Base-by-base conservation (phyloP, 2,113 vertebrate species). In the Anser brachyrhynchus region DNA sequence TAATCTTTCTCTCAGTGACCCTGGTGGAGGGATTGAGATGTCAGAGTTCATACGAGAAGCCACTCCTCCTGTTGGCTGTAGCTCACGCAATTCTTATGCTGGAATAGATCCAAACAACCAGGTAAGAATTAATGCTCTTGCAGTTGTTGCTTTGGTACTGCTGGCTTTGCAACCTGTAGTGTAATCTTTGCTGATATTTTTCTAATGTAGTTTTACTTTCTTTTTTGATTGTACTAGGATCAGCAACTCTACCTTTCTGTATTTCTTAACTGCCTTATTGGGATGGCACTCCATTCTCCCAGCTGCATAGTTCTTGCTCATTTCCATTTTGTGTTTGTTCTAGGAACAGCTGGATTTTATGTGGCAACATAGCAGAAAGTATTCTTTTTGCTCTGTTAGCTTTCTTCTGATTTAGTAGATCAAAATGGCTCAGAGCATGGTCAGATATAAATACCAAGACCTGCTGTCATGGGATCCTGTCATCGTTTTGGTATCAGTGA, bases 1-100 rank as follows among this genome's bases (percentile, higher is more conserved):
- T 39, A 17, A 14, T 92, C 46, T 95, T 91, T 95, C 57, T 72
- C 58, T 46, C 92, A 99, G 99, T 94, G 99, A 99, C 87, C 99
- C 99, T 90, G 99, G 99, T 91, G 99, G 99, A 98, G 99, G 99
- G 90, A 99, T 99, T 58, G 99, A 99, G 97, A 99, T 99, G 99
- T 98, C 99, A 83, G 99, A 99, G 93, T 99, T 99, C 95, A 98
- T 99, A 94, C 97, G 99, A 84, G 99, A 99, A 95, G 99, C 99
- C 95, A 99, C 99, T 62, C 99, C 99, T 12, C 99, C 99, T 39
- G 99, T 99, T 96, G 99, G 99, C 97, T 99, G 99, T 98, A 99
- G 99, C 96, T 99, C 99, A 89, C 98, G 99, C 84, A 99, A 99
- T 98, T 99, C 99, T 94, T 99, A 99, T 54, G 98, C 99, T 92